Base-by-base conservation (phyloP, 1,140 invertebrate species). In the Belonocnema kinseyi region DNA sequence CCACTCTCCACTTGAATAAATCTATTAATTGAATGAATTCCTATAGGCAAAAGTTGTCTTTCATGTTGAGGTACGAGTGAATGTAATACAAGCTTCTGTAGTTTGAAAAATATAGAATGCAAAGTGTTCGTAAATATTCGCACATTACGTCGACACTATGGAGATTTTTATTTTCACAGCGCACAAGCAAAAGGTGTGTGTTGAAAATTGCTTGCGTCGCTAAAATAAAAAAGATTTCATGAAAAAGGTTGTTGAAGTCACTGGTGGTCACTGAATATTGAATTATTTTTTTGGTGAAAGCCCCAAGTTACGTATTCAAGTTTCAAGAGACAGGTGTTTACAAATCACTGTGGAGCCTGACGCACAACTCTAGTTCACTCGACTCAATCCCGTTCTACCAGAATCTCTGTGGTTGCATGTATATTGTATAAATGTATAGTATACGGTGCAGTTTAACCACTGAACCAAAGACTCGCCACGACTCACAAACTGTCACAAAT, bases 1-100 rank as follows among this genome's bases (percentile, higher is more conserved):
- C 61, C 61, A 66, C 61, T 66, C 61, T 26, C 33, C 7, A 26
- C 61, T 66, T 66, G 46, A 66, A 66, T 66, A 21, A 66, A 66
- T 46, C 1, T 46, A 46, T 66, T 21, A 66, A 66, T 61, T 61
- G 19, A 26, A 61, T 33, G 11, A 40, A 66, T 66, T 33, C 33
- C 61, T 33, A 46, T 46, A 5, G 61, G 13, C n/a, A n/a, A 0
- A 66, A 66, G 40, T 61, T 46, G 40, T 46, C 8, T 46, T 46
- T 46, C 7, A 46, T 5, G 40, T 46, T 8, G 40, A 46, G 40
- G 1, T 46, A 46, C 40, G 40, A 46, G 40, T 46, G 40, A 46
- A 46, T 10, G 40, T 46, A 46, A 46, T 46, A 46, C 40, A 46
- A 46, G 40, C 10, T 46, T 46, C 40, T 46, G 58, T 11, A 26